Evolutionary conservation across 2,797 vertebrate species (phyloP).

Genomic region (Anniella stebbinsi): DNA sequence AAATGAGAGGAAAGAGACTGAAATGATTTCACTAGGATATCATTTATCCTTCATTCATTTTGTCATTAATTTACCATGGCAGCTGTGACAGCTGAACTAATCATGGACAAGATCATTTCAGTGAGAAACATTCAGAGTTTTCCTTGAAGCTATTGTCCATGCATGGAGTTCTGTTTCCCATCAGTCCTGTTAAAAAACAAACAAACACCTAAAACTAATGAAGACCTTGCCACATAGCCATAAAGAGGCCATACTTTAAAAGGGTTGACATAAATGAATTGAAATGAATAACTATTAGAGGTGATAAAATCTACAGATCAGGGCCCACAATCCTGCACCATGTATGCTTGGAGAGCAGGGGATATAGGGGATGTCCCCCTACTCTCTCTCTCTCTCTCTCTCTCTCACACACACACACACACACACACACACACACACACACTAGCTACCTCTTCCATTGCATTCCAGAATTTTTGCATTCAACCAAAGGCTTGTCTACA

Average conservation of each 20-base stretch:
- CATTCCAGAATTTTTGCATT: no score
- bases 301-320: background rate
- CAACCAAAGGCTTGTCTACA: no score
- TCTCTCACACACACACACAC: no score
- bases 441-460: no score
- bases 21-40: conserved; percentile 20
- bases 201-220: no score
- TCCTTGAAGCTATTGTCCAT: background rate
- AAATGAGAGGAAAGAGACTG: conserved; percentile 4
- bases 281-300: no score
- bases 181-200: no score
- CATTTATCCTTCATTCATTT: conserved; percentile 32
- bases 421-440: no score
- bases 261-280: no score
- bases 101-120: conserved; percentile 7
- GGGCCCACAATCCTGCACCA: background rate
- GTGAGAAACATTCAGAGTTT: background rate
- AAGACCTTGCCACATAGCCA: background rate
- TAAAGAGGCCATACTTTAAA: background rate
- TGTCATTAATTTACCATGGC: conserved; percentile 25
- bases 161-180: background rate
- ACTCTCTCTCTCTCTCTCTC: no score
- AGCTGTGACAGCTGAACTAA: conserved; percentile 15
- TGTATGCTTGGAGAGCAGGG: background rate
- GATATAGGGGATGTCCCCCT: background rate